A percentile compares a stretch with the other conserved stretches of the same genome.
Conservation (phyloP, 2,888 invertebrate genomes). For the Caenorhabditis sp. region DNA sequence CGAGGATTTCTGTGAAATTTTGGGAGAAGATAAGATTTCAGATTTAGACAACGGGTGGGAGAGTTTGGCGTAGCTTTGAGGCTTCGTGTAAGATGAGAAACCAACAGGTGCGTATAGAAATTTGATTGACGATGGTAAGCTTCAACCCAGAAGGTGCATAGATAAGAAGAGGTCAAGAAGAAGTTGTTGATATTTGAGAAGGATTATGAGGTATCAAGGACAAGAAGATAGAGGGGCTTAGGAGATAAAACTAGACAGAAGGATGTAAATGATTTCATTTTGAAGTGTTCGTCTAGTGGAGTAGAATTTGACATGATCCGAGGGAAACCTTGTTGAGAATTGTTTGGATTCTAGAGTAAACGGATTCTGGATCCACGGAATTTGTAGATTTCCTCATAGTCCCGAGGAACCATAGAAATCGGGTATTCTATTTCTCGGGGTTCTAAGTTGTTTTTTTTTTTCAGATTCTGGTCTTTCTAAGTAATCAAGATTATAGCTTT, state of each 20-base stretch:
- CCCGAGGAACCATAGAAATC: too few relatives aligned
- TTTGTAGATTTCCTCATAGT: too few relatives aligned
- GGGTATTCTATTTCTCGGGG: too few relatives aligned
- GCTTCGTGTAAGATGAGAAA: neutral
- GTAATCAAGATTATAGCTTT: too few relatives aligned
- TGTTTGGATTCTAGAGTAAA: too few relatives aligned
- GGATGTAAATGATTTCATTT: neutral
- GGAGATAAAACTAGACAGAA: neutral
- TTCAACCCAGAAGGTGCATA: neutral
- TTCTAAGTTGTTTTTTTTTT: too few relatives aligned
- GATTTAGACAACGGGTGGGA: constrained; percentile 14
- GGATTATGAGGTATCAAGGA: neutral
- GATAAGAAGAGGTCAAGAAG: neutral
- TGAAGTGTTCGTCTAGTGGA: neutral
- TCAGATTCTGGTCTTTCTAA: too few relatives aligned
- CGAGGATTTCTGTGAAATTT: constrained; percentile 3
- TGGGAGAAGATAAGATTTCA: neutral
- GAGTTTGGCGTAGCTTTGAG: neutral
- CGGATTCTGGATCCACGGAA: too few relatives aligned
- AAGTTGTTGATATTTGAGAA: neutral
- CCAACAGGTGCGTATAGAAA: neutral
- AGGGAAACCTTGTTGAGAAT: too few relatives aligned
- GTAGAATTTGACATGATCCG: too few relatives aligned
- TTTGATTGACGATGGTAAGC: neutral
- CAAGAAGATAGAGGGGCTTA: neutral